Percentiles rank a stretch among this genome's conserved stretches.
Conservation (phyloP, 2,888 invertebrate species). For the Ormyrus nitidulus region DNA sequence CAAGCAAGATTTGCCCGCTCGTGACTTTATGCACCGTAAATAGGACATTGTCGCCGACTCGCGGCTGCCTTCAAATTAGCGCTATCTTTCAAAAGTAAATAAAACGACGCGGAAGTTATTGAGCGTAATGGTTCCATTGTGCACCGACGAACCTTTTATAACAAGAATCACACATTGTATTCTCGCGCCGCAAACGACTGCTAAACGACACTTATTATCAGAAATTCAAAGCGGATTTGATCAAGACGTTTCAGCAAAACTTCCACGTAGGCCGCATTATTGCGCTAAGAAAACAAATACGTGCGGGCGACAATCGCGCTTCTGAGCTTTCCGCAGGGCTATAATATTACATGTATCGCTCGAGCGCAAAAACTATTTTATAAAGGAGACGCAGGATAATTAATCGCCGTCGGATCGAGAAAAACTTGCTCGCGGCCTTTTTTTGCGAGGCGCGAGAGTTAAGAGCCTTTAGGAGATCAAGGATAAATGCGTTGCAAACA, state of each 20-base stretch:
- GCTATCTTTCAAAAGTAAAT: conserved; percentile 24
- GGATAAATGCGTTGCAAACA: not conserved
- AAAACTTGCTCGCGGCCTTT: not conserved
- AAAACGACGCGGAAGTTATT: conserved; percentile 15
- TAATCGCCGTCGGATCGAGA: not conserved
- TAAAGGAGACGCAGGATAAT: not conserved
- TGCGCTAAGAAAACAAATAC: too few relatives aligned
- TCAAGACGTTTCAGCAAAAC: too few relatives aligned
- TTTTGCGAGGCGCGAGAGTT: not conserved
- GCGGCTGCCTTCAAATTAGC: not conserved
- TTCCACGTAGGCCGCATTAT: too few relatives aligned
- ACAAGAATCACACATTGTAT: too few relatives aligned
- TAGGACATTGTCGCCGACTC: not conserved
- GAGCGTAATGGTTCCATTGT: conserved; percentile 31
- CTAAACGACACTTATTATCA: too few relatives aligned
- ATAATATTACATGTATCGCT: too few relatives aligned
- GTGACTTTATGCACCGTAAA: not conserved
- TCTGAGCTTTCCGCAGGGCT: too few relatives aligned
- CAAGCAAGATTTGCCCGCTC: too few relatives aligned
- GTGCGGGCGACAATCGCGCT: too few relatives aligned
- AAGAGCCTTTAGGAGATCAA: conserved; percentile 12
- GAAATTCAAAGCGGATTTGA: too few relatives aligned
- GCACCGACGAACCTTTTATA: not conserved
- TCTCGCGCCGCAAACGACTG: too few relatives aligned
- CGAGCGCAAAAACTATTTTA: conserved; percentile 2